Base-by-base conservation (phyloP, 2,888 invertebrate genomes). In the Chesias legatella region DNA sequence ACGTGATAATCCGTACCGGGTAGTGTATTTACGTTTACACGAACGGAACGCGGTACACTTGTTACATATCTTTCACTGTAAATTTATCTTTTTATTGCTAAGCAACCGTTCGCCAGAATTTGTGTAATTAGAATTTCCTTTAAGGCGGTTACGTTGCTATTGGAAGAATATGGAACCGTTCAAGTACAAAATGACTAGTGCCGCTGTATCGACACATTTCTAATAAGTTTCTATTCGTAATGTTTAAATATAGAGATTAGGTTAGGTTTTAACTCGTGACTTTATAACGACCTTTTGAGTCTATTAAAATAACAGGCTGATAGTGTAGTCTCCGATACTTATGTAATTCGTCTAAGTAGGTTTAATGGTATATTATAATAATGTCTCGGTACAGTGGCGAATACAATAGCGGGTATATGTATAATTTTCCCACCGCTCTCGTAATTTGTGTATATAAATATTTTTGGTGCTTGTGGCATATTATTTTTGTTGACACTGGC, bases 31-130 rank as follows among this genome's bases (percentile, higher is more conserved):
- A 74, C 41, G 42, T 47, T 63, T 69, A 67, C 59, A 61, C 50
- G 51, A 62, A 61, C 63, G 58, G 58, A 59, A 78, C 84, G 60
- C 63, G 58, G 55, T 61, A 80, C 85, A 82, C 84, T 83, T 70
- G 83, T 85, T 85, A 84, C 81, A 82, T 84, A 82, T 83, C 81
- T 73, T 77, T 76, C 83, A 84, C 83, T 76, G 67, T 78, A 74
- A 65, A 56, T 64, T 60, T 61, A 63, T 61, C 60, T 60, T 53
- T 53, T 51, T 60, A 56, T 54, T 48, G 31, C 10, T 40, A 49
- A 43, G 35, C 32, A 28, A 28, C 10, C 27, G 17, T 43, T 35
- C 39, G 45, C 38, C 44, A 43, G 41, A 26, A 45, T 27, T 38
- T 38, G 25, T 35, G 31, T 34, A 34, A 40, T 43, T 11, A 17